Conservation (phyloP, 1,140 invertebrate species). For the Drosophila sulfurigaster region DNA sequence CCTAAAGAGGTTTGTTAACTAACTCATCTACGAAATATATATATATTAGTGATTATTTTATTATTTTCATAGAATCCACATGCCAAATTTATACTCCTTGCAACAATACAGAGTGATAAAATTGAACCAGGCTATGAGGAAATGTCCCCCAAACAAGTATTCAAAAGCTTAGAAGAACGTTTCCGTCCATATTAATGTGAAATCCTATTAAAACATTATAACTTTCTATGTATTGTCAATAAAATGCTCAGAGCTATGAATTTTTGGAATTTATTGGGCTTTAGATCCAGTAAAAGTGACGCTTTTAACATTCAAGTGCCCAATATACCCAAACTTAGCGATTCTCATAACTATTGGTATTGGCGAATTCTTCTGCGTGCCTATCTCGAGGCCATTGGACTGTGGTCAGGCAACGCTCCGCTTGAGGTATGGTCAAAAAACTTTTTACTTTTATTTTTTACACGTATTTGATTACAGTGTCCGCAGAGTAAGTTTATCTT, state of each 20-base stretch:
- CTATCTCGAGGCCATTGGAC: constrained; percentile 10
- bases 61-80: constrained; percentile 38
- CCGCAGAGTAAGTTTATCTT: constrained; percentile 19
- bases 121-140: constrained; percentile 66
- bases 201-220: background rate
- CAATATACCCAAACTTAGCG: constrained; percentile 5
- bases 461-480: background rate
- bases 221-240: background rate
- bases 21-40: background rate
- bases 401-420: constrained; percentile 8
- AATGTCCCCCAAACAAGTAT: constrained; percentile 50
- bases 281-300: background rate
- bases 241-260: background rate
- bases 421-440: background rate
- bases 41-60: too few species aligned
- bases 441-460: background rate
- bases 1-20: constrained; percentile 48
- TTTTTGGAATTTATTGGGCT: background rate
- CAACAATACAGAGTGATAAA: constrained; percentile 54
- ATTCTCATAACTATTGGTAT: constrained; percentile 5
- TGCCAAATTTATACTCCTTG: constrained; percentile 60
- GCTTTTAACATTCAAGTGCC: background rate
- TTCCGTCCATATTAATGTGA: constrained; percentile 41
- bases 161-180: constrained; percentile 55
- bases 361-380: constrained; percentile 6